Evolutionary conservation across 1,140 invertebrate genomes (phyloP).

Genomic region (Ganaspis sp.): DNA sequence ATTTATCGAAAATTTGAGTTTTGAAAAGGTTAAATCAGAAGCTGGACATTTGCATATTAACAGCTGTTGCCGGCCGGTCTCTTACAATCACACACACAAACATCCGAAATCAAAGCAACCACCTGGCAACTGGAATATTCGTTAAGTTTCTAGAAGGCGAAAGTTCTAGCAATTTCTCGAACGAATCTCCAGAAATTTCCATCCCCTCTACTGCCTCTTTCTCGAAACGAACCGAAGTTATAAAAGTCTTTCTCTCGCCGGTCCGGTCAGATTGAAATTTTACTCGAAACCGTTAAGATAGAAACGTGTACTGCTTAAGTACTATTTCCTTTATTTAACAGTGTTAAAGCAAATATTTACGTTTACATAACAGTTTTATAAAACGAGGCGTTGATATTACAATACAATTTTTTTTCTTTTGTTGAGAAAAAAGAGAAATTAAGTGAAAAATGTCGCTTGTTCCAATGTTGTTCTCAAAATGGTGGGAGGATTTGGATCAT

Average conservation of each 20-base stretch:
- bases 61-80: constrained; percentile 35
- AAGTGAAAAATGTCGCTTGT: constrained; percentile 69
- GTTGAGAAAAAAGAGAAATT: neutral
- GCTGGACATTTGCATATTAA: neutral
- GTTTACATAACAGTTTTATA: no score
- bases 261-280: neutral
- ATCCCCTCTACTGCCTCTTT: neutral
- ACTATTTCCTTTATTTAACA: no score
- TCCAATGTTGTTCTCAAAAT: constrained; percentile 73
- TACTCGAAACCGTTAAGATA: neutral
- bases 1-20: neutral
- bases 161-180: neutral
- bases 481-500: constrained; percentile 67
- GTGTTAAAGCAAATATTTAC: no score
- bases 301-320: no score
- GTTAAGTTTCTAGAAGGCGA: neutral
- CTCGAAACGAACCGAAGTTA: neutral
- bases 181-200: neutral
- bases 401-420: neutral
- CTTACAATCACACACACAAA: neutral
- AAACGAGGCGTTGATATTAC: no score
- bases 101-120: neutral
- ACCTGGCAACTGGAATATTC: neutral
- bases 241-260: neutral
- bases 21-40: neutral